Conservation (phyloP, 2,888 invertebrate species). For the Exephanes ischioxanthus region DNA sequence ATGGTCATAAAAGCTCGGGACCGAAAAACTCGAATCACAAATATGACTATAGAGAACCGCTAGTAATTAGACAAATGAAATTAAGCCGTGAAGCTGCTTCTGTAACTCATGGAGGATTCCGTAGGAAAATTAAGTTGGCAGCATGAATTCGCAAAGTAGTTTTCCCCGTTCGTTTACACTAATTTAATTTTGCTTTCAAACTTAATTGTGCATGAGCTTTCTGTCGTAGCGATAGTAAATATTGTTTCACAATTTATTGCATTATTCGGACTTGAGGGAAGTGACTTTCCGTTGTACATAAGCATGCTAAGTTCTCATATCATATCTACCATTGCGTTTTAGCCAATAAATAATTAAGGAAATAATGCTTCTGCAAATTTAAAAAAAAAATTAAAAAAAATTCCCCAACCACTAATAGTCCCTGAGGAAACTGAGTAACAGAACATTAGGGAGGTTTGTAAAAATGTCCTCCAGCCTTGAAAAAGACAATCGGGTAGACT, state of each 20-base stretch:
- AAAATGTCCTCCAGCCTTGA: too few relatives aligned
- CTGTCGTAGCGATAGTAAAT: constrained; percentile 23
- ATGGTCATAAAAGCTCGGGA: too few relatives aligned
- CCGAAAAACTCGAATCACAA: too few relatives aligned
- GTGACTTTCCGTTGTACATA: not conserved
- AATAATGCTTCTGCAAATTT: not conserved
- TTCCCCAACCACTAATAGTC: too few relatives aligned
- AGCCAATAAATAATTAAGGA: not conserved
- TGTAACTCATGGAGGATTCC: not conserved
- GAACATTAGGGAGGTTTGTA: too few relatives aligned
- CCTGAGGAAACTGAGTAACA: too few relatives aligned
- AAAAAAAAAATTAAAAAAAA: too few relatives aligned
- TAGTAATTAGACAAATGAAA: not conserved
- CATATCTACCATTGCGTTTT: not conserved
- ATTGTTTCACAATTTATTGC: constrained; percentile 23
- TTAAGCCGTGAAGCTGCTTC: not conserved
- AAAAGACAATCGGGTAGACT: too few relatives aligned
- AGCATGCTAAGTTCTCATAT: not conserved
- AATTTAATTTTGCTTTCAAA: constrained; percentile 1
- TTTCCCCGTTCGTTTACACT: not conserved
- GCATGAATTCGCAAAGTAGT: constrained; percentile 55
- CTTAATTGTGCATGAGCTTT: constrained; percentile 54
- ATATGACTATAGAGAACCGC: not conserved
- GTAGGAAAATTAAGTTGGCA: constrained; percentile 51
- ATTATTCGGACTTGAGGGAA: not conserved